phyloP scores from a whole-genome alignment of 2,797 vertebrate species.

The Ceyx erithaca region DNA sequence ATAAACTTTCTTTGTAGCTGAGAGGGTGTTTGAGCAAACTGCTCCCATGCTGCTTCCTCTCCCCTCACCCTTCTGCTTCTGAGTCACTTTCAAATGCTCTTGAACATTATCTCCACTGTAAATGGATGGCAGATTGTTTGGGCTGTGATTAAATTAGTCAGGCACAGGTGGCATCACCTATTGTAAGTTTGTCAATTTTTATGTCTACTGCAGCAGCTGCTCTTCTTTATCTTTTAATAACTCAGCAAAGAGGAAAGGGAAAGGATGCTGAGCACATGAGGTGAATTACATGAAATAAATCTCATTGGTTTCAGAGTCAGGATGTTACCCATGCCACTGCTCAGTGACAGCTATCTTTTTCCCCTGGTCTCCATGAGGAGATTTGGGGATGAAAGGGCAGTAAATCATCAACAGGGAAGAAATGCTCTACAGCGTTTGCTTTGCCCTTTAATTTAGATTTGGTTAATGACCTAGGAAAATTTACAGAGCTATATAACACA shows the following conservation, averaged over 20 bases:
- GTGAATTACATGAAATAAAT: neutral
- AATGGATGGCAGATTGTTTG: conserved; percentile 35
- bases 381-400: neutral
- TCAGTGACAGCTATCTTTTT: neutral
- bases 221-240: conserved; percentile 14
- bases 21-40: neutral
- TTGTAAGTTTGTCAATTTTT: conserved; percentile 36
- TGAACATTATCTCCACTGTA: neutral
- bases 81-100: neutral
- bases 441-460: neutral
- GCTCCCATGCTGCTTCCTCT: neutral
- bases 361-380: neutral
- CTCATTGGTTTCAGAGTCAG: neutral
- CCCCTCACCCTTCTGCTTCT: neutral
- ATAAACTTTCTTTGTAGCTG: neutral
- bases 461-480: neutral
- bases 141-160: conserved; percentile 33
- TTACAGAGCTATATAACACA: neutral
- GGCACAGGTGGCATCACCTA: conserved; percentile 54
- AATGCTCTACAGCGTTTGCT: neutral
- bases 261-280: neutral
- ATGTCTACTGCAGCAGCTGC: conserved; percentile 5
- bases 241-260: neutral
- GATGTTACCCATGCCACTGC: neutral
- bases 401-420: conserved; percentile 2